Evolutionary conservation across 2,797 vertebrate genomes (phyloP), one percentile per base, ranked within the genome.

Genomic region (Sciurus carolinensis): DNA sequence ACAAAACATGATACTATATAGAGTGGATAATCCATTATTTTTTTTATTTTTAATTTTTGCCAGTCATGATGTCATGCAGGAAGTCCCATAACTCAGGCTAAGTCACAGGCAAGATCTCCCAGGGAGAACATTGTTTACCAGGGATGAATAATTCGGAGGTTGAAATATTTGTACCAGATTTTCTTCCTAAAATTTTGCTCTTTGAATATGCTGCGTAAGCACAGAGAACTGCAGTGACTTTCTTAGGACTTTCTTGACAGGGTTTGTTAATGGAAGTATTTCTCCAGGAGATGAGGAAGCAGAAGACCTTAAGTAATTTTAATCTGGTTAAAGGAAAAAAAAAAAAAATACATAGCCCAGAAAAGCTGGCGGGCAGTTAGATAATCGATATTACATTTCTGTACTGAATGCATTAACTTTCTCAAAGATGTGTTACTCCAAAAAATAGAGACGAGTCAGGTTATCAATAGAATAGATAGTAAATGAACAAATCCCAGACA

Each of bases 21-120:
- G 33, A 84, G 28, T 52, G 36, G 66, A 39, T 73, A 86, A 47
- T 69, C 20, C 28, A 62, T 22, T 44, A 57, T 92, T n/a, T n/a
- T 95, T 62, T 86, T 76, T 88, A 52, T 92, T 75, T 88, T 84
- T 50, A 26, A 84, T 77, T 77, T 77, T 77, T 92, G 44, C 17
- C 59, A 50, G 33, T 7, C 67, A 64, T 42, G 54, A n/a, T 42
- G 10, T 73, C 28, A 50, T 44, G 77, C 71, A 66, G 33, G 42
- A 89, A 67, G 36, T 9, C 4, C 17, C 26, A 5, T 76, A 64
- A 18, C 22, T 89, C 42, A 71, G 30, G 73, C 66, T 50, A 84
- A 71, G 47, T 57, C 20, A 47, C 14, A 75, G 83, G 20, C 50
- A 84, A 54, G 54, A 50, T 81, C 28, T 85, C 62, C 59, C 44